A percentile compares a stretch with the other conserved stretches of the same genome.
Evolutionary conservation across 2,113 vertebrate genomes (phyloP).

Genomic region (Empidonax traillii): DNA sequence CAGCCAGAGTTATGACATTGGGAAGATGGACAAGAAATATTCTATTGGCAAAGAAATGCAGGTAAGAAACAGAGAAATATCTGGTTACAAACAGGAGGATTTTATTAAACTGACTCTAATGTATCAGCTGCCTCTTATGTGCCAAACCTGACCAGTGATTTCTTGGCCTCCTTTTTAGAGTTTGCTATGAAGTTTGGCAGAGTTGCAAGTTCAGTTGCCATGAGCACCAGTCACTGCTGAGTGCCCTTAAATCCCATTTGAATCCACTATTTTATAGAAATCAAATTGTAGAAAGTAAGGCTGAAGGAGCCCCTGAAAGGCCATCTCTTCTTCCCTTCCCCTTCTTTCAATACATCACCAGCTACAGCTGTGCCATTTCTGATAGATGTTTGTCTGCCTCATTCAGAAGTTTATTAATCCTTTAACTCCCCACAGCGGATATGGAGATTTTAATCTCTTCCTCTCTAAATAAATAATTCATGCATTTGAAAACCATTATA

Average conservation of each 20-base stretch:
- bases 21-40: slow-evolving; percentile 77
- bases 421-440: not conserved
- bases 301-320: not conserved
- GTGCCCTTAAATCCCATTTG: not conserved
- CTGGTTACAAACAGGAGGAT: not conserved
- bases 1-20: slow-evolving; percentile 91
- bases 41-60: slow-evolving; percentile 77
- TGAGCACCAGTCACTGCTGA: not conserved
- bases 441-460: not conserved
- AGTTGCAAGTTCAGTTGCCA: not conserved
- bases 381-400: not conserved
- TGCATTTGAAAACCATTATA: not conserved
- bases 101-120: not conserved
- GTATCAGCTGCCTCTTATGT: not conserved
- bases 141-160: not conserved
- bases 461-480: not conserved
- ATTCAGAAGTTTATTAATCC: not conserved
- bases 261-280: not conserved
- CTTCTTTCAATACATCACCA: not conserved
- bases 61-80: slow-evolving; percentile 71
- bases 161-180: not conserved
- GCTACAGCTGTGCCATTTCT: not conserved
- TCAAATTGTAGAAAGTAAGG: not conserved
- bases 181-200: not conserved
- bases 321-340: not conserved